Conservation (phyloP, 2,113 vertebrate species). For the Atractosteus spatula region DNA sequence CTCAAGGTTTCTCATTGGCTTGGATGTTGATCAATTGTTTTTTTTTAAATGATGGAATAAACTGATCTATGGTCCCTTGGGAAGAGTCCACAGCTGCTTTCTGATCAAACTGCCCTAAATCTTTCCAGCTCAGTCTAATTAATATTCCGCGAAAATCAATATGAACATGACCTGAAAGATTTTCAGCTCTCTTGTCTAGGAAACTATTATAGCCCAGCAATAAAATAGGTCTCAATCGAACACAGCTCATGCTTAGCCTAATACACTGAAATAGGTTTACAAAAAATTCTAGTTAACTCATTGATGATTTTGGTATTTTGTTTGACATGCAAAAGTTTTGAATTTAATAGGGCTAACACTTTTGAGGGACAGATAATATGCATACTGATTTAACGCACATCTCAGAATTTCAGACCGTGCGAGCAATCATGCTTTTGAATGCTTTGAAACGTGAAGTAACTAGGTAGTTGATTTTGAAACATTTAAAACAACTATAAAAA, state of each 20-base stretch:
- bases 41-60: slow-evolving; percentile 27
- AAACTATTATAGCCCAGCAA: slow-evolving; percentile 11
- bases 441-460: no score
- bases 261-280: not conserved
- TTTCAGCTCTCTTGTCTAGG: slow-evolving; percentile 14
- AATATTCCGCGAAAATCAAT: slow-evolving; percentile 33
- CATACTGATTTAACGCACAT: no score
- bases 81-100: slow-evolving; percentile 22
- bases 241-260: slow-evolving; percentile 8
- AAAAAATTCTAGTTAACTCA: not conserved
- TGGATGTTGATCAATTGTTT: slow-evolving; percentile 25
- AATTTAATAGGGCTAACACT: no score
- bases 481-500: no score
- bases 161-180: slow-evolving; percentile 10
- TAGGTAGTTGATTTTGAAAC: no score
- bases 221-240: slow-evolving; percentile 13
- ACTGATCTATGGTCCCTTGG: slow-evolving; percentile 27
- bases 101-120: slow-evolving; percentile 6
- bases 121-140: slow-evolving; percentile 19
- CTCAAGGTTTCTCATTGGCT: slow-evolving; percentile 29
- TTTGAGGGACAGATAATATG: no score
- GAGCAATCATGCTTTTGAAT: no score
- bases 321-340: no score
- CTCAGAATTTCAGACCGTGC: no score
- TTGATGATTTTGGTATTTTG: not conserved